Base-by-base conservation (phyloP, 1,140 invertebrate species). In the Leucophenga varia region DNA sequence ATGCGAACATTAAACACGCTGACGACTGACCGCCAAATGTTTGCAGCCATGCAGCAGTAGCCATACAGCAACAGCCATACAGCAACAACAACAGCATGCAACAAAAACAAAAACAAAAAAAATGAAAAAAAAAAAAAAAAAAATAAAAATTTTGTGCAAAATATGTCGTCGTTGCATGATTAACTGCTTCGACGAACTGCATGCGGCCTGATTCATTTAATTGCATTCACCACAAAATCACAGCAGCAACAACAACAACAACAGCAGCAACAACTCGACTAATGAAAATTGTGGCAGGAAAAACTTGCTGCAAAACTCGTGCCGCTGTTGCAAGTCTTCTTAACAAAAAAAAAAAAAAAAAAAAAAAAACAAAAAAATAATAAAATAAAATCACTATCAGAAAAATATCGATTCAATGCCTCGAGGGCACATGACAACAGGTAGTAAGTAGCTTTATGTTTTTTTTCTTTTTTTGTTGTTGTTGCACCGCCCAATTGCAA, bases 141-240 rank as follows among this genome's bases (percentile, higher is more conserved):
- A 6, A 10, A 25, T 6, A 25, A 25, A 25, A 25, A 6, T 6
- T 25, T 25, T 25, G 5, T 10, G 22, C 22, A 25, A 25, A 25
- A 25, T 25, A 25, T 67, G 63, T 67, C 63, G 63, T 67, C 63
- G 63, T 63, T 67, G 59, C 63, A 67, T 67, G 63, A 67, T 67
- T 67, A 67, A 67, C 63, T 61, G 63, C 63, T 49, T 47, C 61
- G 54, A 46, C 46, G 38, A 21, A 31, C 43, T 40, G 47, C 51
- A 9, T 25, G 17, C 51, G 47, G 58, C 25, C 58, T 54, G 58
- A 56, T 60, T 54, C 61, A 64, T 64, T 64, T 64, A 64, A 64
- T 64, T 64, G 61, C 61, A 61, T 55, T 61, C 57, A 47, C 36
- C 41, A 39, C 44, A 37, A 22, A 9, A 34, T n/a, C 44, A 42